Evolutionary conservation across 2,888 invertebrate genomes (phyloP).

Genomic region (Rhogogaster chlorosoma): DNA sequence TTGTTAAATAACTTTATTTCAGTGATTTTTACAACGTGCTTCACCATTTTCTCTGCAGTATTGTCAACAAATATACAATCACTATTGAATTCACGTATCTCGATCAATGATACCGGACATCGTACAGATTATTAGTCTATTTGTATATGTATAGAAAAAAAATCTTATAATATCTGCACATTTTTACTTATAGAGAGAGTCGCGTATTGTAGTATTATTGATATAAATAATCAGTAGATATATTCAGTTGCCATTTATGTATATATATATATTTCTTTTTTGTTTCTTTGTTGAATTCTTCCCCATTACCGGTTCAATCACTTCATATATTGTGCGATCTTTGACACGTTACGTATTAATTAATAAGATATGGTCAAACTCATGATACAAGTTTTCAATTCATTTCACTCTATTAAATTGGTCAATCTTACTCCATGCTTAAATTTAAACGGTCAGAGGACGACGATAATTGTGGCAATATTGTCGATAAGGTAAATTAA

Average conservation of each 20-base stretch:
- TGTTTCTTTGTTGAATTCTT: neutral
- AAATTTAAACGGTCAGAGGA: neutral
- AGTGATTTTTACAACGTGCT: constrained; percentile 69
- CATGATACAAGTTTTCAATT: neutral
- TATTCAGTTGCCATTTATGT: neutral
- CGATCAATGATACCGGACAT: neutral
- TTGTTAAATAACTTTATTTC: constrained; percentile 71
- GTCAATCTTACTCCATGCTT: neutral
- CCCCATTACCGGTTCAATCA: neutral
- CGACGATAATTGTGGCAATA: neutral
- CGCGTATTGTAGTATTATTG: neutral
- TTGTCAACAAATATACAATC: constrained; percentile 67
- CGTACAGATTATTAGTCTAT: neutral
- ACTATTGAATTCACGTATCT: constrained; percentile 48
- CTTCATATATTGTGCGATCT: neutral
- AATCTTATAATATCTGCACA: neutral
- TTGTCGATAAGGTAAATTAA: neutral
- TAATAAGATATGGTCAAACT: neutral
- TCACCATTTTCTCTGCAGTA: constrained; percentile 63
- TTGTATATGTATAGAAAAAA: neutral
- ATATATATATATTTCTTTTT: neutral
- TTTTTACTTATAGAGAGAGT: neutral
- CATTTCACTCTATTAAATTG: neutral
- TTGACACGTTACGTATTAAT: neutral
- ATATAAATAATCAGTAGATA: neutral